Conservation (phyloP, 1,140 invertebrate genomes). For the Meloidogyne hapla region DNA sequence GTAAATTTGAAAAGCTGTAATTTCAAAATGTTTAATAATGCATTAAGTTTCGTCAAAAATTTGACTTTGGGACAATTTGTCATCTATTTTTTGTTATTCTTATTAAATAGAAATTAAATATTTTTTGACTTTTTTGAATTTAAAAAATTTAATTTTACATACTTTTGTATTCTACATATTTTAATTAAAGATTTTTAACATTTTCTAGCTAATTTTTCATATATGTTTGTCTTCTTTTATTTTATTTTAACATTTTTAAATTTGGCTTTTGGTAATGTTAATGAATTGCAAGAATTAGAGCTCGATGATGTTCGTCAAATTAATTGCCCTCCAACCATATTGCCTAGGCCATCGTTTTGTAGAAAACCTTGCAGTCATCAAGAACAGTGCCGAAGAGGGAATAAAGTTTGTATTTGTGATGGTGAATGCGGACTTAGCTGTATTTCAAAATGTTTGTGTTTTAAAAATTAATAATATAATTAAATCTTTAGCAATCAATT, state of each 20-base stretch:
- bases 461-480: neutral
- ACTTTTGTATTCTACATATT: too few relatives aligned
- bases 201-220: neutral
- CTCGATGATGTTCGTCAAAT: too few relatives aligned
- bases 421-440: slow-evolving; percentile 93
- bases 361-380: slow-evolving; percentile 87
- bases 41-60: neutral
- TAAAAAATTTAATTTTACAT: too few relatives aligned
- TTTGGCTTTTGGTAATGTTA: neutral
- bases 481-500: slow-evolving; percentile 48
- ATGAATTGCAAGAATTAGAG: neutral
- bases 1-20: neutral
- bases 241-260: neutral
- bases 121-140: too few relatives aligned
- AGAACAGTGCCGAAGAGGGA: slow-evolving; percentile 86
- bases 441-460: slow-evolving; percentile 77
- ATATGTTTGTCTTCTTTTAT: neutral
- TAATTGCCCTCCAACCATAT: slow-evolving; percentile 10
- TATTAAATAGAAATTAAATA: too few relatives aligned
- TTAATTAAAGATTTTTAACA: neutral
- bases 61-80: neutral
- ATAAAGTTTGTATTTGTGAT: slow-evolving; percentile 93
- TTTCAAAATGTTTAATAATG: neutral
- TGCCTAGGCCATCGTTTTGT: slow-evolving; percentile 68
- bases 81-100: too few relatives aligned